phyloP scores from a whole-genome alignment of 2,888 invertebrate genomes.

The Eilema depressum region DNA sequence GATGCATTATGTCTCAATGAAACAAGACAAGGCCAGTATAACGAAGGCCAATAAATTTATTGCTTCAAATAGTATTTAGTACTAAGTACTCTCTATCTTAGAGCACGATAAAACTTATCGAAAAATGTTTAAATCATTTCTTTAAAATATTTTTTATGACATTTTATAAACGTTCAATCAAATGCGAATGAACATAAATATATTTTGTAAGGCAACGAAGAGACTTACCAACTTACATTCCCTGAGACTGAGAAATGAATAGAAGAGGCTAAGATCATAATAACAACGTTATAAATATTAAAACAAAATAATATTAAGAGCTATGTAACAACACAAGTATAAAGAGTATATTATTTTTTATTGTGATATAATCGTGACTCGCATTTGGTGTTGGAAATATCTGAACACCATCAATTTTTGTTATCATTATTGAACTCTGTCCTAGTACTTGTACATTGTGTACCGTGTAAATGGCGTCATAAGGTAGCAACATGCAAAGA shows the following conservation, averaged over 20 bases:
- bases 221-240: slow-evolving; percentile 86
- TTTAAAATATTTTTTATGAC: slow-evolving; percentile 82
- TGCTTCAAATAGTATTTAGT: slow-evolving; percentile 77
- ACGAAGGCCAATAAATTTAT: slow-evolving; percentile 60
- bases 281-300: slow-evolving; percentile 62
- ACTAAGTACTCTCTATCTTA: slow-evolving; percentile 66
- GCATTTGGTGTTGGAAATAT: slow-evolving; percentile 50
- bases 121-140: slow-evolving; percentile 68
- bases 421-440: slow-evolving; percentile 66
- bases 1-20: slow-evolving; percentile 38
- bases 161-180: slow-evolving; percentile 69
- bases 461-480: neutral
- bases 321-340: slow-evolving; percentile 56
- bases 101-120: slow-evolving; percentile 59
- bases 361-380: slow-evolving; percentile 55
- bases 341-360: slow-evolving; percentile 59
- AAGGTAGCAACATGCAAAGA: neutral
- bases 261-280: slow-evolving; percentile 79
- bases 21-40: slow-evolving; percentile 59
- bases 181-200: slow-evolving; percentile 69
- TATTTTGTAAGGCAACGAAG: slow-evolving; percentile 85
- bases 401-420: slow-evolving; percentile 56
- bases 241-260: slow-evolving; percentile 83
- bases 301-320: slow-evolving; percentile 70
- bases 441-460: slow-evolving; percentile 46